phyloP scores from a whole-genome alignment of 1,140 invertebrate species.

The Euura saliciscinereae region DNA sequence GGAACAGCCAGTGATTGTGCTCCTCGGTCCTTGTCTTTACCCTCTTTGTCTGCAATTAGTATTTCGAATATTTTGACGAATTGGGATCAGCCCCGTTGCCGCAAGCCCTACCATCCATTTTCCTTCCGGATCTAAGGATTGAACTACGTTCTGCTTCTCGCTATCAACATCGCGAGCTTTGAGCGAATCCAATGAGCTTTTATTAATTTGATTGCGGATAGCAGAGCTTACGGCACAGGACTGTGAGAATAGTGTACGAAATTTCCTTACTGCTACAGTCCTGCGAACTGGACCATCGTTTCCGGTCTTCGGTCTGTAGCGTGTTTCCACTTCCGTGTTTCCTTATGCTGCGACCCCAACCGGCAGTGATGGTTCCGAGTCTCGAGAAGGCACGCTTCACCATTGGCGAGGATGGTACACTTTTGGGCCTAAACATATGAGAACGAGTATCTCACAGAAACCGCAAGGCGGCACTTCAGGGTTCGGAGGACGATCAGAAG shows the following conservation, averaged over 20 bases:
- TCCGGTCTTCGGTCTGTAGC: constrained; percentile 83
- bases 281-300: constrained; percentile 90
- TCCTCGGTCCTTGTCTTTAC: constrained; percentile 74
- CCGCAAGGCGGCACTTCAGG: constrained; percentile 51
- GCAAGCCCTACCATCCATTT: no score
- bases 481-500: constrained; percentile 37
- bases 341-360: constrained; percentile 85
- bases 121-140: no score
- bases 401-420: constrained; percentile 93
- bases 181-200: no score
- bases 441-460: constrained; percentile 61
- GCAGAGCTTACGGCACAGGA: neutral
- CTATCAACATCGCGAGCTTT: no score
- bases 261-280: constrained; percentile 83
- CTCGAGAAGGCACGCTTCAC: constrained; percentile 90
- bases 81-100: neutral
- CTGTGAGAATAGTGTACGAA: neutral
- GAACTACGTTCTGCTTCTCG: no score
- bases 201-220: no score
- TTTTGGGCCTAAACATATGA: constrained; percentile 78
- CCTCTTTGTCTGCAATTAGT: constrained; percentile 69
- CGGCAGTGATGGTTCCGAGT: constrained; percentile 85
- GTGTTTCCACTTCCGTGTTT: constrained; percentile 74
- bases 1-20: constrained; percentile 78
- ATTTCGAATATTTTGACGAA: neutral